Conservation (phyloP, 2,113 vertebrate species). For the Amazona vittata region DNA sequence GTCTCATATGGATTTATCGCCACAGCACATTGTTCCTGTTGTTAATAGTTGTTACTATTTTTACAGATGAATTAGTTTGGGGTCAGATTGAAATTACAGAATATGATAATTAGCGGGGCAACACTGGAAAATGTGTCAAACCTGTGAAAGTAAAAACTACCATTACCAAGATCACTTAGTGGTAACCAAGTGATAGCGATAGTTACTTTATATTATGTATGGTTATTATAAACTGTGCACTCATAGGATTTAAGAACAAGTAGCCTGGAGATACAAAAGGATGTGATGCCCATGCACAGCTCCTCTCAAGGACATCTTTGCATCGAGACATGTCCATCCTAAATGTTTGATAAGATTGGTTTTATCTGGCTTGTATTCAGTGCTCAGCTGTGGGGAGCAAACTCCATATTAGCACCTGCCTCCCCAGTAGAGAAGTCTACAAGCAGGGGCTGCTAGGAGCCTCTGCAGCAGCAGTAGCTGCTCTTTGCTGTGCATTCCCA, state of each 20-base stretch:
- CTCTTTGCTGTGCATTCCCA: neutral
- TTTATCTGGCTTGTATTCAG: neutral
- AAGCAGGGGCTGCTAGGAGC: rapidly evolving
- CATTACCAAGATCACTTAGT: neutral
- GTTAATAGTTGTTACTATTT: neutral
- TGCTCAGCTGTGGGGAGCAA: neutral
- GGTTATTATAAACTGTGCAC: neutral
- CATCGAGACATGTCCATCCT: neutral
- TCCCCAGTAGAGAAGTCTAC: rapidly evolving
- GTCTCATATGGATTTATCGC: neutral
- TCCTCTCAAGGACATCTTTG: neutral
- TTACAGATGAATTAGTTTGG: neutral
- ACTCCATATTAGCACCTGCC: rapidly evolving
- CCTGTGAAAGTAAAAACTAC: neutral
- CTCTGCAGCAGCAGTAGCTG: rapidly evolving
- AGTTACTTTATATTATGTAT: neutral
- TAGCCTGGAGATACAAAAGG: neutral
- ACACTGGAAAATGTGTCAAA: neutral
- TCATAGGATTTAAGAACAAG: neutral
- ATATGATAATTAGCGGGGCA: neutral
- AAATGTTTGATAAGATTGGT: neutral
- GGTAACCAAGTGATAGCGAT: neutral
- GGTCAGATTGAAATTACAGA: neutral
- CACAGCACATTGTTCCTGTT: neutral
- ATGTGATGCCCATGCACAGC: neutral